Conservation (phyloP, 2,113 vertebrate genomes). For the Nothobranchius kuhntae region DNA sequence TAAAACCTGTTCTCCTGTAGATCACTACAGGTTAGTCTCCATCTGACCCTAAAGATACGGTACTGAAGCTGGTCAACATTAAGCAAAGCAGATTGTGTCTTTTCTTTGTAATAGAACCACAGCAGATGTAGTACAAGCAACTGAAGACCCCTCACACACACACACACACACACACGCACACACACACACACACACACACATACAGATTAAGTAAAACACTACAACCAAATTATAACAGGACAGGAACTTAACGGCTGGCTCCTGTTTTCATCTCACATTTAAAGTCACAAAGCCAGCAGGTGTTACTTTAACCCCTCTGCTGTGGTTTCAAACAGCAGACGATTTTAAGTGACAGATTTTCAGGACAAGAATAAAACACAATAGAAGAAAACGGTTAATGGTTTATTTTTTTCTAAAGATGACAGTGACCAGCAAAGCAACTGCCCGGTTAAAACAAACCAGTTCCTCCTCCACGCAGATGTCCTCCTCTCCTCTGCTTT, state of each 20-base stretch:
- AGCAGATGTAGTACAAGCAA: conserved; percentile 23
- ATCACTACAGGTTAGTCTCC: conserved; percentile 42
- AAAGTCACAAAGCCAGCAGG: conserved; percentile 28
- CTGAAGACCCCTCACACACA: background rate
- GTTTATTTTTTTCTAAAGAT: conserved; percentile 34
- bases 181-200: background rate
- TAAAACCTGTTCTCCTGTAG: conserved; percentile 23
- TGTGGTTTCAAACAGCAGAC: conserved; percentile 37
- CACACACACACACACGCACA: conserved; percentile 18
- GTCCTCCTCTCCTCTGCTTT: background rate
- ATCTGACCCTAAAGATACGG: conserved; percentile 31
- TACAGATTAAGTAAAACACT: conserved; percentile 28
- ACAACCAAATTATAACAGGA: conserved; percentile 48
- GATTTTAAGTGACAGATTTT: conserved; percentile 17
- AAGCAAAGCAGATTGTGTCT: conserved; percentile 28
- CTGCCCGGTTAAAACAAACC: conserved; percentile 7
- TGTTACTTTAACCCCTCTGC: conserved; percentile 22
- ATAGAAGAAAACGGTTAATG: conserved; percentile 52
- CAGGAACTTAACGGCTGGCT: conserved; percentile 19
- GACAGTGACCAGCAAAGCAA: conserved; percentile 9
- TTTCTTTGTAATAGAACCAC: conserved; percentile 8
- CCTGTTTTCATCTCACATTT: conserved; percentile 46
- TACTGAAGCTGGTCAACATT: conserved; percentile 45
- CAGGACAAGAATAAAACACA: conserved; percentile 42
- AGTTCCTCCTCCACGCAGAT: background rate